phyloP scores from a whole-genome alignment of 2,113 vertebrate species.

The Podilymbus podiceps region DNA sequence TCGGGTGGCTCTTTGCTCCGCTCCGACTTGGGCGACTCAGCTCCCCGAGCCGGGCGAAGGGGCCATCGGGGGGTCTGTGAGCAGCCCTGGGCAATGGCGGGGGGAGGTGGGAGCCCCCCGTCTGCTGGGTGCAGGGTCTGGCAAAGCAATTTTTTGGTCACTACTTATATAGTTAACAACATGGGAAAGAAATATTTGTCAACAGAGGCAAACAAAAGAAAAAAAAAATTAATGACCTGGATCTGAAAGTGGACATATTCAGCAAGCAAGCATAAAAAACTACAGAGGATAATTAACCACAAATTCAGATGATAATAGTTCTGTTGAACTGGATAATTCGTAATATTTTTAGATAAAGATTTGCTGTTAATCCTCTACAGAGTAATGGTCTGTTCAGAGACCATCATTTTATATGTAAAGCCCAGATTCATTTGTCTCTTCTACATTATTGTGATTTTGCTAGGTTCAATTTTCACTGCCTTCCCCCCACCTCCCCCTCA shows the following conservation, averaged over 20 bases:
- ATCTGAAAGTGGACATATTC: not conserved
- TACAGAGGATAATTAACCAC: not conserved
- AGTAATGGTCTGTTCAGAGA: not conserved
- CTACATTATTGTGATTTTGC: not conserved
- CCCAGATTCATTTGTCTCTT: not conserved
- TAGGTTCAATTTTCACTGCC: not conserved
- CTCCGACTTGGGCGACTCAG: fast-evolving
- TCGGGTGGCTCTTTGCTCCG: not conserved
- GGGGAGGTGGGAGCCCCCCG: fast-evolving
- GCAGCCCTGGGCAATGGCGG: not conserved
- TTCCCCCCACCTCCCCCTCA: not conserved
- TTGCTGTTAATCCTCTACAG: not conserved
- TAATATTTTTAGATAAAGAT: not conserved
- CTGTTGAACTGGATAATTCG: not conserved
- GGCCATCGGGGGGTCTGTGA: fast-evolving
- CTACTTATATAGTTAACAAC: not conserved
- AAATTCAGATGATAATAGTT: not conserved
- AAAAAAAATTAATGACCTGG: not conserved
- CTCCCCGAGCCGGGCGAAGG: fast-evolving
- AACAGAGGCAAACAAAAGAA: not conserved
- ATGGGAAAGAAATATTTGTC: not conserved
- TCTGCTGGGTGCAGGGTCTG: not conserved
- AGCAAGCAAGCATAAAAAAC: not conserved
- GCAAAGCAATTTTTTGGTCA: not conserved
- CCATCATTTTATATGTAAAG: not conserved